Conservation (phyloP, 2,888 invertebrate species). For the Blastobasis adustella region DNA sequence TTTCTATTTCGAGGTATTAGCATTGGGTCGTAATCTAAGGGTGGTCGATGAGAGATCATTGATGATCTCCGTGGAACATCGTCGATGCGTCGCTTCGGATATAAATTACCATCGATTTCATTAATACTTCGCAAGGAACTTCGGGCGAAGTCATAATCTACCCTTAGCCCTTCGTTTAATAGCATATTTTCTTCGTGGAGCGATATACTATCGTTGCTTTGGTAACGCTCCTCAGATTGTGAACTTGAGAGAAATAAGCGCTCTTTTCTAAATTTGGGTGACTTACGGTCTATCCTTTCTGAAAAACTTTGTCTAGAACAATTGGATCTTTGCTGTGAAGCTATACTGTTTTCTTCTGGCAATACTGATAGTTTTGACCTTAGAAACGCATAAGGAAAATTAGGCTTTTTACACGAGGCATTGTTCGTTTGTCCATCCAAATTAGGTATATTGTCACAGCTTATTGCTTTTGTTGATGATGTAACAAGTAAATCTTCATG, state of each 20-base stretch:
- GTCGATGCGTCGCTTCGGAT: conserved; percentile 43
- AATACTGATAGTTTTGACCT: conserved; percentile 84
- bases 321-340: conserved; percentile 63
- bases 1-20: conserved; percentile 65
- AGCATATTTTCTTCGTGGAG: conserved; percentile 62
- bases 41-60: conserved; percentile 61
- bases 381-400: conserved; percentile 85
- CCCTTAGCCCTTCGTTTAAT: conserved; percentile 50
- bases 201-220: conserved; percentile 67
- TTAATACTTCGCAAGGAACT: conserved; percentile 63
- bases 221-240: conserved; percentile 77
- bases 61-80: conserved; percentile 57
- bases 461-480: conserved; percentile 77
- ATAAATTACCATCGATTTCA: conserved; percentile 46
- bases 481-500: conserved; percentile 54
- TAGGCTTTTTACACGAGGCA: conserved; percentile 74
- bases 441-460: conserved; percentile 82
- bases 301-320: conserved; percentile 71
- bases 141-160: conserved; percentile 52
- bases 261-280: conserved; percentile 60
- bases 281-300: conserved; percentile 63
- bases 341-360: conserved; percentile 81
- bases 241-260: conserved; percentile 63
- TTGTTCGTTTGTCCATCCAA: conserved; percentile 68
- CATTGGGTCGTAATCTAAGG: conserved; percentile 67